A percentile compares a stretch with the other conserved stretches of the same genome.
Conservation (phyloP, 2,888 invertebrate genomes). For the Nemotelus nigrinus region DNA sequence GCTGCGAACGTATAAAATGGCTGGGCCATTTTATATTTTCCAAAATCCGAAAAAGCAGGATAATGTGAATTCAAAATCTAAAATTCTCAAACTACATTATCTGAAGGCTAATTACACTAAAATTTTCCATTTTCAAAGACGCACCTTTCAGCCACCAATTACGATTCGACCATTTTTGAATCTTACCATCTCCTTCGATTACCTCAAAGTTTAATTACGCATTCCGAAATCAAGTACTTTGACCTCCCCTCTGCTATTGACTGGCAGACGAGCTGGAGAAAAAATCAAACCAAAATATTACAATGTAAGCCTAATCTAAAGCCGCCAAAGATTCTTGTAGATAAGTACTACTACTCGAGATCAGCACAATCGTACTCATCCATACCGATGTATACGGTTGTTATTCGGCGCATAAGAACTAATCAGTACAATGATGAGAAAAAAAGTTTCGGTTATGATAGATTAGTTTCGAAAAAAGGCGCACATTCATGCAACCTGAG, state of each 20-base stretch:
- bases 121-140: no score
- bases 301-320: conserved; percentile 16
- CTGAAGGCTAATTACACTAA: no score
- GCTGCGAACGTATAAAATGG: background rate
- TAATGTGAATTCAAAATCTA: no score
- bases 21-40: background rate
- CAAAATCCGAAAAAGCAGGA: no score
- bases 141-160: background rate
- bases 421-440: background rate
- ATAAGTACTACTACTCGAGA: no score
- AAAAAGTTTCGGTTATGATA: conserved; percentile 17
- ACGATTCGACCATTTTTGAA: background rate
- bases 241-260: background rate
- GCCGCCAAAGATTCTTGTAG: background rate
- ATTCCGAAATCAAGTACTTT: conserved; percentile 17
- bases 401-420: background rate
- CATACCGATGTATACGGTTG: no score
- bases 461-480: conserved; percentile 22
- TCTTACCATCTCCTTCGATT: background rate
- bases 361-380: no score
- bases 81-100: no score
- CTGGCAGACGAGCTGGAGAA: background rate
- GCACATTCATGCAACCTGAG: background rate
- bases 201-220: background rate
- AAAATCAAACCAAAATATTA: conserved; percentile 3